These are phyloP conservation scores for Cephus pulcher DNA, from an alignment of 2,888 invertebrate species.

Conservation along the genomic window DNA sequence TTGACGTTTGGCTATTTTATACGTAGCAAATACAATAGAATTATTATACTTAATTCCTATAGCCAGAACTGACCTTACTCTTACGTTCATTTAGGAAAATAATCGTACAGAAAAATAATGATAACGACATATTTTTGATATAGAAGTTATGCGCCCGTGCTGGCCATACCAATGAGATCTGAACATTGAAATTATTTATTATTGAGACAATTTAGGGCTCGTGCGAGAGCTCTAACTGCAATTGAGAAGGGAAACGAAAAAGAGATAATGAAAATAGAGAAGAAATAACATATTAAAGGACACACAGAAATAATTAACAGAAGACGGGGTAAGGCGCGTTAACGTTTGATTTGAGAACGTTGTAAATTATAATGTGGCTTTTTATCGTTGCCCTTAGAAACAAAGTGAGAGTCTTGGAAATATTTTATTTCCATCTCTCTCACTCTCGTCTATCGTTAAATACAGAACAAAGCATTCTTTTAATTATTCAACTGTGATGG, in stretches of 20 bases:
- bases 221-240: neutral
- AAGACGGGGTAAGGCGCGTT: neutral
- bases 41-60: constrained; percentile 29
- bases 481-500: neutral
- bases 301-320: neutral
- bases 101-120: constrained; percentile 47
- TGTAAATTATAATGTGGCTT: neutral
- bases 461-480: neutral
- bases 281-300: neutral
- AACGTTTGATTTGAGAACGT: neutral
- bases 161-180: constrained; percentile 37
- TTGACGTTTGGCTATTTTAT: constrained; percentile 49
- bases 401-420: neutral
- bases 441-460: neutral
- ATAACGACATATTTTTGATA: constrained; percentile 53
- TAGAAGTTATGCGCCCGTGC: constrained; percentile 39
- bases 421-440: neutral
- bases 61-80: constrained; percentile 45
- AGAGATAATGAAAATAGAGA: neutral
- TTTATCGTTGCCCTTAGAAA: neutral
- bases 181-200: constrained; percentile 26
- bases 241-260: neutral
- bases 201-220: constrained; percentile 6
- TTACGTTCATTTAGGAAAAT: constrained; percentile 44
- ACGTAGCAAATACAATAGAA: constrained; percentile 28